These are phyloP conservation scores for Alexandromys fortis DNA, from an alignment of 2,113 vertebrate genomes.

Conservation along the genomic window DNA sequence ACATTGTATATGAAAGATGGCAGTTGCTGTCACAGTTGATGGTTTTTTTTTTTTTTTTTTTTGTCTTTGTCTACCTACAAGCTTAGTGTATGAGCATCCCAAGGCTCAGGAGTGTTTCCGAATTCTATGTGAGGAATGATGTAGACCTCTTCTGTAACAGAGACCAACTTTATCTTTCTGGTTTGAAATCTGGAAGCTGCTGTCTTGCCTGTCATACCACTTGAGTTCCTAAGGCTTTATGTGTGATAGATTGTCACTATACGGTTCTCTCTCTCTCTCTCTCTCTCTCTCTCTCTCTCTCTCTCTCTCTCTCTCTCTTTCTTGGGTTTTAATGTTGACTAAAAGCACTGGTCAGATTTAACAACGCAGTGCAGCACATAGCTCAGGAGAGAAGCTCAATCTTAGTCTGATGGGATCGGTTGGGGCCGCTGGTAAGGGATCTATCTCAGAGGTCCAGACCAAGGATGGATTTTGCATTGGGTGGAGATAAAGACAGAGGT, in stretches of 20 bases:
- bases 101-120: conserved; percentile 43
- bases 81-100: conserved; percentile 47
- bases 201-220: not conserved
- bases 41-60: conserved; percentile 50
- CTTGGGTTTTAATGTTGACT: not conserved
- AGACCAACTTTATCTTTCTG: conserved; percentile 10
- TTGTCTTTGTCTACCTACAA: not conserved
- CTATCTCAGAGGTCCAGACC: not conserved
- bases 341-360: not conserved
- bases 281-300: too few relatives aligned
- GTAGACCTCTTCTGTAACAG: not conserved
- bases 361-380: not conserved
- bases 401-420: not conserved
- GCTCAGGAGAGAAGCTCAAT: not conserved
- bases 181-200: not conserved
- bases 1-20: conserved; percentile 57
- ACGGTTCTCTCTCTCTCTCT: too few relatives aligned
- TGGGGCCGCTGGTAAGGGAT: not conserved
- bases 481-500: not conserved
- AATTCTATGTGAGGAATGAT: conserved; percentile 17
- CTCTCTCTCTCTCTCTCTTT: too few relatives aligned
- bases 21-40: conserved; percentile 72
- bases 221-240: not conserved
- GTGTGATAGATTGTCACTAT: not conserved
- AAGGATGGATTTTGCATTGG: not conserved